These are phyloP conservation scores for Caenorhabditis plicata DNA, from an alignment of 2,888 invertebrate genomes.

Conservation along the genomic window DNA sequence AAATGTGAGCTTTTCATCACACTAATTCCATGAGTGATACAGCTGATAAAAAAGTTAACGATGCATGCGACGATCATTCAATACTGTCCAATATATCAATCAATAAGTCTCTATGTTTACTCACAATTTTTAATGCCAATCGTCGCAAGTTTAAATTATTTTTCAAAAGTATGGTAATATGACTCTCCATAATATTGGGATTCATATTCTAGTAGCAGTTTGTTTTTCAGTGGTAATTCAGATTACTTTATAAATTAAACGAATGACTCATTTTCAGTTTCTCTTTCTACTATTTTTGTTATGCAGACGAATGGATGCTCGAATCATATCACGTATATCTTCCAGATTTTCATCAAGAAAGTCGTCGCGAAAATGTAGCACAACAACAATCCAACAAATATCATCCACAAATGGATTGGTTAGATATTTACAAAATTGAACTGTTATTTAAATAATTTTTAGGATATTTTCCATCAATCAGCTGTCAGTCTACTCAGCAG, in stretches of 20 bases:
- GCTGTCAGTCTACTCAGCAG: background rate
- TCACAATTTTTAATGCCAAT: too few relatives aligned
- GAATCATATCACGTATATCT: slow-evolving; percentile 10
- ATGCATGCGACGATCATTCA: too few relatives aligned
- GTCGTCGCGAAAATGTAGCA: slow-evolving; percentile 16
- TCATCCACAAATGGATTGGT: too few relatives aligned
- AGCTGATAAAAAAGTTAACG: too few relatives aligned
- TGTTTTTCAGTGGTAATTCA: slow-evolving; percentile 37
- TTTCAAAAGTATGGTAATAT: slow-evolving; percentile 7
- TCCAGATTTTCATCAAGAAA: slow-evolving; percentile 30
- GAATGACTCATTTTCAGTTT: slow-evolving; percentile 31
- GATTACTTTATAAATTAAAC: background rate
- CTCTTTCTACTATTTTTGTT: slow-evolving; percentile 25
- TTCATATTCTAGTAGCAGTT: slow-evolving; percentile 36
- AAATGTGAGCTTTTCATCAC: too few relatives aligned
- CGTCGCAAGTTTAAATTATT: too few relatives aligned
- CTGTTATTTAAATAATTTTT: background rate
- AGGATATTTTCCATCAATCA: background rate
- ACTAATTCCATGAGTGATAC: too few relatives aligned
- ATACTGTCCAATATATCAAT: too few relatives aligned
- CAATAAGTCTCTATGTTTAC: too few relatives aligned
- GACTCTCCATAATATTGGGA: slow-evolving; percentile 41
- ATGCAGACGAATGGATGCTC: slow-evolving; percentile 30
- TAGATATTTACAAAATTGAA: too few relatives aligned
- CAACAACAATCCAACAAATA: too few relatives aligned